These are phyloP conservation scores for Mirza zaza DNA, from an alignment of 2,113 vertebrate species.

Conservation along the genomic window DNA sequence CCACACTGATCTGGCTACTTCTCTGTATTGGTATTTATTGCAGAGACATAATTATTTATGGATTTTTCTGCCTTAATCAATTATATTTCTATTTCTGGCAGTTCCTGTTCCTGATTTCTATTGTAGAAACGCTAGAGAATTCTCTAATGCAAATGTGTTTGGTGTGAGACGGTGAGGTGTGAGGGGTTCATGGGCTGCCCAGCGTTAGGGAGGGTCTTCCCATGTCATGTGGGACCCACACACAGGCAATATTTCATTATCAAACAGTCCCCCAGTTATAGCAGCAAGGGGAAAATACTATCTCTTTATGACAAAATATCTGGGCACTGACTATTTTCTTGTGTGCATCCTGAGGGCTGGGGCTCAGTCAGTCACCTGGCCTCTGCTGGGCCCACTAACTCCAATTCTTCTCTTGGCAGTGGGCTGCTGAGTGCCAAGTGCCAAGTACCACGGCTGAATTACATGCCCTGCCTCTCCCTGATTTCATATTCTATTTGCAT, in stretches of 20 bases:
- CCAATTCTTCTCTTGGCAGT: neutral
- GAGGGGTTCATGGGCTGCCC: neutral
- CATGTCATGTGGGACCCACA: fast-evolving
- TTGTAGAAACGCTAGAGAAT: neutral
- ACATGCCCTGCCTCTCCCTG: neutral
- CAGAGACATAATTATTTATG: neutral
- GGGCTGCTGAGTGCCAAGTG: neutral
- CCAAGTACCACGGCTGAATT: neutral
- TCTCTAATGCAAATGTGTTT: neutral
- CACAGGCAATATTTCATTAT: neutral
- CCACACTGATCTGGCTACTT: neutral
- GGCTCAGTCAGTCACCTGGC: neutral
- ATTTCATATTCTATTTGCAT: neutral
- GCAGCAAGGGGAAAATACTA: neutral
- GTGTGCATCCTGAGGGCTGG: too few relatives aligned
- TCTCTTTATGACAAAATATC: neutral
- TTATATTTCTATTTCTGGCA: constrained; percentile 10
- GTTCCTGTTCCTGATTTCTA: neutral
- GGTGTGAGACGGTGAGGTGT: neutral
- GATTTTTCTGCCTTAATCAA: neutral
- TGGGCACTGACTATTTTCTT: neutral
- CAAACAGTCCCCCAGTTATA: neutral
- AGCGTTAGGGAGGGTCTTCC: neutral
- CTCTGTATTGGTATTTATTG: neutral
- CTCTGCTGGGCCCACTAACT: neutral